Evolutionary conservation across 2,797 vertebrate genomes (phyloP).

Genomic region (Sylvilagus floridanus): DNA sequence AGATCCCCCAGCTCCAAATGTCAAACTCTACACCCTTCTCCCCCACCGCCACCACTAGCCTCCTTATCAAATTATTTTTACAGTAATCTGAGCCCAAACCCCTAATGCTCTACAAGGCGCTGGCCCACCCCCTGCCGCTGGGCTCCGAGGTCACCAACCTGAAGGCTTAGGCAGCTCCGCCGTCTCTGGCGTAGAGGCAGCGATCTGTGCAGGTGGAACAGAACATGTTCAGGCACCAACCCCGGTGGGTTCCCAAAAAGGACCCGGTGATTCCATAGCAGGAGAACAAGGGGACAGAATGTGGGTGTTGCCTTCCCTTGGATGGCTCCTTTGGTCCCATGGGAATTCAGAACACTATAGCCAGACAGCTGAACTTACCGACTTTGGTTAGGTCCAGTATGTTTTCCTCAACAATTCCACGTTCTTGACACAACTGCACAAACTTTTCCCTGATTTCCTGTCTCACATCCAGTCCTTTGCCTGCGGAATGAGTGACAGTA

Average conservation of each 20-base stretch:
- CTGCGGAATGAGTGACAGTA: constrained; percentile 10
- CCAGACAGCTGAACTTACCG: constrained; percentile 23
- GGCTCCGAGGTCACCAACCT: constrained; percentile 25
- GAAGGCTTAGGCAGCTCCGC: rapidly evolving
- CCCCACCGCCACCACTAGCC: neutral
- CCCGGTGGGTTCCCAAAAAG: neutral
- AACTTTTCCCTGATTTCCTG: constrained; percentile 15
- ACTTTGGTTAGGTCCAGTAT: constrained; percentile 24
- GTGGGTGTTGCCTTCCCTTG: neutral
- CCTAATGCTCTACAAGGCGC: neutral
- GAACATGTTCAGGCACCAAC: neutral
- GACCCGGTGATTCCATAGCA: neutral
- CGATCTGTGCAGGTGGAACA: constrained; percentile 64
- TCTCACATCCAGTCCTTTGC: neutral
- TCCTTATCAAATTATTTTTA: neutral
- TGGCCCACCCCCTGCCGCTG: rapidly evolving
- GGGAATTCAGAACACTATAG: neutral
- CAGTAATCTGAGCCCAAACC: neutral
- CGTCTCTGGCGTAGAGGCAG: neutral
- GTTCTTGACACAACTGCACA: rapidly evolving
- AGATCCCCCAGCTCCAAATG: neutral
- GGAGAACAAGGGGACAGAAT: neutral
- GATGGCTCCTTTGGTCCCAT: neutral
- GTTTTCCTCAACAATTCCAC: neutral
- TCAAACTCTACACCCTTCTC: neutral